Base-by-base conservation (phyloP, 2,888 invertebrate species). In the Neoaliturus tenellus region DNA sequence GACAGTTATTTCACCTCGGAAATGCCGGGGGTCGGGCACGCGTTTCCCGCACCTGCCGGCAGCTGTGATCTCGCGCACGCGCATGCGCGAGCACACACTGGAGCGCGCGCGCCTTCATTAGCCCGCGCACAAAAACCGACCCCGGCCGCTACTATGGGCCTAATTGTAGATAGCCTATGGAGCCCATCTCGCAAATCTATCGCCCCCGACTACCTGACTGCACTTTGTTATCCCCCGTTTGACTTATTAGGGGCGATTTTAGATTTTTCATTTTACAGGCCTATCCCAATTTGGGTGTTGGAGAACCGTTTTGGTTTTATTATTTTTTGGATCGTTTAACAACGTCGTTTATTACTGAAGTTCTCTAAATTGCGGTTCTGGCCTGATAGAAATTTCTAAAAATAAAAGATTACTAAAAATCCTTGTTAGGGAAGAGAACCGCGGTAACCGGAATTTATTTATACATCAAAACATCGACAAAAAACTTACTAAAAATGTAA, bases 1-100 rank as follows among this genome's bases (percentile, higher is more conserved):
- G 55, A 55, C 55, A 55, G 55, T 55, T 55, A 55, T 55, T 55
- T 55, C n/a, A 55, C 55, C 23, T 55, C 6, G 23, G 55, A 25
- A 25, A 23, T 55, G 55, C 12, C 12, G 23, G 20, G 17, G 55
- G 55, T 25, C 20, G 20, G 12, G n/a, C 23, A 55, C 55, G 55
- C 55, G 55, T 55, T 3, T 55, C 55, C 20, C 8, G 17, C 55
- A 55, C 55, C 55, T 55, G 55, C 12, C 55, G 20, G 55, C 55
- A 55, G 55, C 20, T 55, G 55, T 55, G 55, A n/a, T n/a, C 55
- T 20, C 23, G 23, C 55, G 25, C 23, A 55, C 55, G 23, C 55
- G 23, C 55, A 23, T 25, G 55, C 23, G 23, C 55, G 23, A 20
- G 23, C 55, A 23, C 55, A 25, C 55, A 55, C 55, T 5, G 12